Conservation (phyloP, 1,140 invertebrate species). For the Hypothenemus hampei region DNA sequence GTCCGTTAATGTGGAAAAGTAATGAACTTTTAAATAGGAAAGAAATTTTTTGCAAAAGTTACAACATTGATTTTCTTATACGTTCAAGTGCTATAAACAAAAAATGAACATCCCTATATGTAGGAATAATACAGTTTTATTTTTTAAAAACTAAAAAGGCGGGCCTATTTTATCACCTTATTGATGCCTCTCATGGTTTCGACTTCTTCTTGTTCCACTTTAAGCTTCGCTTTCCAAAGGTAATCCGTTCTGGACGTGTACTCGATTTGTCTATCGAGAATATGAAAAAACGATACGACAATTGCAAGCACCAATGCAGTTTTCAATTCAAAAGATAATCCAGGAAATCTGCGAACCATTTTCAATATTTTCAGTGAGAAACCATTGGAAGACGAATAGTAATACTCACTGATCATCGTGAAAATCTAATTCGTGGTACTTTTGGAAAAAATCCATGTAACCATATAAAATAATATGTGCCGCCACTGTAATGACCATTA, state of each 20-base stretch:
- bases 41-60: too few species aligned
- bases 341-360: constrained; percentile 54
- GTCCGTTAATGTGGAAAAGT: too few species aligned
- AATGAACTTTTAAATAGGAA: too few species aligned
- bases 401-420: constrained; percentile 55
- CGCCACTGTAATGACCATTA: constrained; percentile 66
- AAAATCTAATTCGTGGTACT: constrained; percentile 50
- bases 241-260: constrained; percentile 84
- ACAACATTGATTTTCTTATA: too few species aligned
- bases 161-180: too few species aligned
- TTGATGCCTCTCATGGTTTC: constrained; percentile 94
- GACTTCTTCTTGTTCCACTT: constrained; percentile 89
- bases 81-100: too few species aligned
- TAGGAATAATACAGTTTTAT: too few species aligned
- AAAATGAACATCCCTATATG: too few species aligned
- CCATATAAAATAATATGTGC: constrained; percentile 61
- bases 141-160: too few species aligned
- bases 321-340: constrained; percentile 61
- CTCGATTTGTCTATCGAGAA: constrained; percentile 80
- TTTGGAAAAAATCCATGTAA: constrained; percentile 55
- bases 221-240: constrained; percentile 86
- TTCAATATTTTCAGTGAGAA: too few species aligned
- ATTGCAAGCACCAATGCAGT: constrained; percentile 60
- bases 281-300: constrained; percentile 59
- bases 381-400: constrained; percentile 31